Percentiles rank a stretch among this genome's conserved stretches.
These are phyloP conservation scores for Neodiprion pinetum DNA, from an alignment of 1,140 invertebrate genomes.

Conservation along the genomic window DNA sequence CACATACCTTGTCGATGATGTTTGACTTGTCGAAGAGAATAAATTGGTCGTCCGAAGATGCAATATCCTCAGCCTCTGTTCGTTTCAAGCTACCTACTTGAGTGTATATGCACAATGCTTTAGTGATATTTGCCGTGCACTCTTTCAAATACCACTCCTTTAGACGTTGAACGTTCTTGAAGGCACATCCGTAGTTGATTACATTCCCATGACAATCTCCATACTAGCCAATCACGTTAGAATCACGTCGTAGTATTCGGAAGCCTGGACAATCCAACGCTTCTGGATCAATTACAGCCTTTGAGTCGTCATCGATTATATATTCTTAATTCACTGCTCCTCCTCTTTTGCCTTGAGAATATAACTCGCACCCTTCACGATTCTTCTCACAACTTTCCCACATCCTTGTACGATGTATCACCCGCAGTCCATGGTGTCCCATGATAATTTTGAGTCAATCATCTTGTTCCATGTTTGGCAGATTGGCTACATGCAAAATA, in stretches of 20 bases:
- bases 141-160: conserved; percentile 10
- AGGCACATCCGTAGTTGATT: background rate
- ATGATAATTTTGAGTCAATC: conserved; percentile 23
- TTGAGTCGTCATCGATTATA: background rate
- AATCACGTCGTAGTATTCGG: background rate
- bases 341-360: conserved; percentile 27
- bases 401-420: conserved; percentile 16
- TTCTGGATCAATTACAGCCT: conserved; percentile 18
- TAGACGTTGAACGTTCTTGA: conserved; percentile 10
- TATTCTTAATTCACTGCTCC: conserved; percentile 17
- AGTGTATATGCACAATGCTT: too few relatives aligned
- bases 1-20: too few relatives aligned
- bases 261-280: conserved; percentile 22
- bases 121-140: background rate
- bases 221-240: background rate
- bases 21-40: too few relatives aligned
- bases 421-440: conserved; percentile 23
- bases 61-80: too few relatives aligned
- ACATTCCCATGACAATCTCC: background rate
- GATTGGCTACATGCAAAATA: too few relatives aligned
- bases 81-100: too few relatives aligned
- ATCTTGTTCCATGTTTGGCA: background rate
- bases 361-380: background rate
- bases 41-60: too few relatives aligned
- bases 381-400: conserved; percentile 12